Percentiles rank a stretch among this genome's conserved stretches.
phyloP scores from a whole-genome alignment of 1,140 invertebrate species.

The Babylonia areolata region DNA sequence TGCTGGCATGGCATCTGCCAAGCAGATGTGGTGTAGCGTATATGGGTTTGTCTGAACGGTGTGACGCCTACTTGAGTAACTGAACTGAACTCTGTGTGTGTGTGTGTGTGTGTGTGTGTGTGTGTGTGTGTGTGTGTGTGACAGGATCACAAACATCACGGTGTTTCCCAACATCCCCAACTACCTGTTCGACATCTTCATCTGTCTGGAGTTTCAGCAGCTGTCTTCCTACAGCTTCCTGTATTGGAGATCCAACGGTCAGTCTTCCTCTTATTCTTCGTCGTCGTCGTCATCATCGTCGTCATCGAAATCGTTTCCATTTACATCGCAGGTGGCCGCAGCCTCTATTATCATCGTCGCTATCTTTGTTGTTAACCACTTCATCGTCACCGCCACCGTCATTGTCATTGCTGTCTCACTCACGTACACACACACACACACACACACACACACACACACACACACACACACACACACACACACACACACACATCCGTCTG shows the following conservation, averaged over 20 bases:
- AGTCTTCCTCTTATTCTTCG: neutral
- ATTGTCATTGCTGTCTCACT: neutral
- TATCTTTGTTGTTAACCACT: neutral
- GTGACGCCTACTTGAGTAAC: no score
- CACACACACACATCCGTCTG: no score
- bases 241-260: slow-evolving; percentile 22
- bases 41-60: no score
- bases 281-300: neutral
- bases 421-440: no score
- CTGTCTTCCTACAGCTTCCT: slow-evolving; percentile 14
- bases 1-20: no score
- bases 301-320: neutral
- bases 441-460: no score
- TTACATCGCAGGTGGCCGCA: no score
- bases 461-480: no score
- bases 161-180: slow-evolving; percentile 14
- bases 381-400: neutral
- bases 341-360: neutral
- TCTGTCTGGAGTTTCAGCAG: slow-evolving; percentile 28
- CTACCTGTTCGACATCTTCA: slow-evolving; percentile 29
- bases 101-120: neutral
- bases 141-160: slow-evolving; percentile 12
- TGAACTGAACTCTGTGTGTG: neutral
- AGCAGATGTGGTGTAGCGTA: no score
- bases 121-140: neutral